Conservation (phyloP, 2,797 vertebrate genomes). For the Sebastes trivittatus region DNA sequence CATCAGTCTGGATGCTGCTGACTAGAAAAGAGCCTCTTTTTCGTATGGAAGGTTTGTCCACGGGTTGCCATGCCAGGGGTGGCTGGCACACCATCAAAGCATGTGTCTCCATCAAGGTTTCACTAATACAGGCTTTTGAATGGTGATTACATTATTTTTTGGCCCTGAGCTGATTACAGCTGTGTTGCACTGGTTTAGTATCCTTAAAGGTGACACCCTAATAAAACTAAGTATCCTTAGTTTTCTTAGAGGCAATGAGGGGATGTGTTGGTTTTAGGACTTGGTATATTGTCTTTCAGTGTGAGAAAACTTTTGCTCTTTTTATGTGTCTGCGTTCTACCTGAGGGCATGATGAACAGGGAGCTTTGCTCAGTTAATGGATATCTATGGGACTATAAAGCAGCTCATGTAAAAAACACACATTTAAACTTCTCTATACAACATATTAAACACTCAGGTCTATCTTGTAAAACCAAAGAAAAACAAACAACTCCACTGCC, state of each 20-base stretch:
- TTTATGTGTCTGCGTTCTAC: neutral
- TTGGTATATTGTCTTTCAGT: neutral
- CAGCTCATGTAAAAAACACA: neutral
- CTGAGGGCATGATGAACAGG: neutral
- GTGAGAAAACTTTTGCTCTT: neutral
- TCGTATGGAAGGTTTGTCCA: conserved; percentile 11
- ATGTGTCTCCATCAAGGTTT: conserved; percentile 4
- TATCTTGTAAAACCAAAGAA: neutral
- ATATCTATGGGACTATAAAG: neutral
- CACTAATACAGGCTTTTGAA: conserved; percentile 23
- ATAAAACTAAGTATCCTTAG: neutral
- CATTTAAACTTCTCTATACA: neutral
- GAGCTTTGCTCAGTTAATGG: neutral
- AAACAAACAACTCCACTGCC: neutral
- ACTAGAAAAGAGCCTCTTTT: conserved; percentile 28
- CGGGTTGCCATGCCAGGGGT: conserved; percentile 18
- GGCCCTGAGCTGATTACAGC: conserved; percentile 10
- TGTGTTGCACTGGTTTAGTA: neutral
- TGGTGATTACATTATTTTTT: conserved; percentile 3
- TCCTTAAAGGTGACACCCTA: neutral
- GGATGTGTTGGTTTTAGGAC: neutral
- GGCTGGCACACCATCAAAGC: conserved; percentile 43
- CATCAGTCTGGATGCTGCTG: conserved; percentile 37
- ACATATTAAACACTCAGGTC: neutral
- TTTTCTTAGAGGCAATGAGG: neutral